A percentile compares a stretch with the other conserved stretches of the same genome.
Evolutionary conservation across 2,888 invertebrate species (phyloP).

Genomic region (Dryobotodes eremita): DNA sequence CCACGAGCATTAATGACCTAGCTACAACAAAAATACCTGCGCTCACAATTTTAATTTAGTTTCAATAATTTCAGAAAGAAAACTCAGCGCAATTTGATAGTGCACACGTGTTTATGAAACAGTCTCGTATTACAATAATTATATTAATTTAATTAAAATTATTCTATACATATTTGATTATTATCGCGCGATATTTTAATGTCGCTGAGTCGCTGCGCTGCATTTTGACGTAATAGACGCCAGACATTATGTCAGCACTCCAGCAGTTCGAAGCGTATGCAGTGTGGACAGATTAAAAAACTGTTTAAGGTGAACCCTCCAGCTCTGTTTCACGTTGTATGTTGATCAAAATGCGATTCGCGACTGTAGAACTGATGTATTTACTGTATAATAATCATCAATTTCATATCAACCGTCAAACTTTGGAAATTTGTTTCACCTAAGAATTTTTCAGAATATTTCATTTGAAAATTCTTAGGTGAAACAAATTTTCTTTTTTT

Average conservation of each 20-base stretch:
- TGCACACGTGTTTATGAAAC: conserved; percentile 19
- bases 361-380: no score
- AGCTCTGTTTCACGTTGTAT: no score
- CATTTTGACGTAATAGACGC: not conserved
- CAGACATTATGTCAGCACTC: not conserved
- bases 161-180: not conserved
- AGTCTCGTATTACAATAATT: conserved; percentile 18
- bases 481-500: no score
- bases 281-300: not conserved
- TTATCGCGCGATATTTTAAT: no score
- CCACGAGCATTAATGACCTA: not conserved
- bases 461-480: no score
- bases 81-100: conserved; percentile 30
- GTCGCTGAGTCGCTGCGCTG: not conserved
- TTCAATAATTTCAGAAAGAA: conserved; percentile 11
- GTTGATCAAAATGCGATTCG: no score
- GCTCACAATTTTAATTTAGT: conserved; percentile 9
- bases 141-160: conserved; percentile 16
- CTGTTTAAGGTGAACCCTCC: not conserved
- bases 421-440: no score
- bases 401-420: no score
- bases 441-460: no score
- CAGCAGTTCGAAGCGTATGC: not conserved
- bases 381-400: no score
- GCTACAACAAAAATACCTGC: not conserved